Evolutionary conservation across 2,113 vertebrate genomes (phyloP), one percentile per base, ranked within the genome.

Genomic region (Tragelaphus imberbis): DNA sequence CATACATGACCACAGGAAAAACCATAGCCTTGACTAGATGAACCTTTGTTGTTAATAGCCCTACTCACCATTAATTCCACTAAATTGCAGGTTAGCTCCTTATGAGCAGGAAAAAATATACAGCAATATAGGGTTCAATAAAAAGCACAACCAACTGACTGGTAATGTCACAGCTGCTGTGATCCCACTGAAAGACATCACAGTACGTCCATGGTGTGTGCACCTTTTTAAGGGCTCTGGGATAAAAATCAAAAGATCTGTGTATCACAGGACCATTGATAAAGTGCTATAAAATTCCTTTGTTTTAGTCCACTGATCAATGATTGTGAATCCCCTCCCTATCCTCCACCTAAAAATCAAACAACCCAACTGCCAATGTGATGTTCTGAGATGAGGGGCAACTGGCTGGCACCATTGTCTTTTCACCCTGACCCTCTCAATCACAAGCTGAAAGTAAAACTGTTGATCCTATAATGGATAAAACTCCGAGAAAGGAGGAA

Each of bases 11-110:
- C 44, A 44, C 44, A 44, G 44, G 44, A 44, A 44, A 44, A 1
- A 44, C 44, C 44, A 44, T 44, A 44, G 44, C 44, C 44, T 44
- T 44, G 44, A 44, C 44, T 44, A 44, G 44, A 44, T 44, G 44
- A 44, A 44, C 44, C 44, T 44, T 44, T 44, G 44, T 44, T 44
- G 44, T 44, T 44, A 88, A 36, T 23, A 55, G 81, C 56, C 71
- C 51, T 87, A 61, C 75, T 81, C 91, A 96, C 63, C 91, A 95
- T 77, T 87, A 94, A 91, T 84, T 65, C 59, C 58, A 88, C 56
- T 58, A 86, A 40, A 82, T 1, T 88, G 47, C 75, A 82, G 44
- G n/a, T 84, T 47, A 93, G 79, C 63, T 79, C 47, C 68, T 88
- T 47, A 91, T 16, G 17, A 95, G 27, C 53, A 91, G 49, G 51